A percentile compares a stretch with the other conserved stretches of the same genome.
These are phyloP conservation scores for Sminthurinus aureus DNA, from an alignment of 2,888 invertebrate species.

Conservation along the genomic window DNA sequence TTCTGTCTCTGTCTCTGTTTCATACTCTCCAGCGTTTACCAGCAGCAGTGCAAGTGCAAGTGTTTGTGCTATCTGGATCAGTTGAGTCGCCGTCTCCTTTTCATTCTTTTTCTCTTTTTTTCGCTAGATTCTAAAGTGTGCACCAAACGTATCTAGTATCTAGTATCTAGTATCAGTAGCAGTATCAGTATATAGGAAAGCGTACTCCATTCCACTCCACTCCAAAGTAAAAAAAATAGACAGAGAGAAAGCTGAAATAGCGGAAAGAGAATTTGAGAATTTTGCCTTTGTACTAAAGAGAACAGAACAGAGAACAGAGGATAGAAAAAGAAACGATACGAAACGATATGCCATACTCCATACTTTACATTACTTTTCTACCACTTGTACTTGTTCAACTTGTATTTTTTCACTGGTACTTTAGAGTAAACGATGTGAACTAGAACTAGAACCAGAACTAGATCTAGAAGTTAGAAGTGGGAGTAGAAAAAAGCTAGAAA, in stretches of 20 bases:
- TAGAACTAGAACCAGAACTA: too few species aligned
- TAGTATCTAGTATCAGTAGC: background rate
- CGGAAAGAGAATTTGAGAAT: background rate
- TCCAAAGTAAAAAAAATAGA: background rate
- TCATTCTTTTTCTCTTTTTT: background rate
- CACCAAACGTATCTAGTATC: background rate
- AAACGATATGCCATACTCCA: too few species aligned
- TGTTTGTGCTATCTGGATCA: conserved; percentile 25
- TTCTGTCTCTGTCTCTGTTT: too few species aligned
- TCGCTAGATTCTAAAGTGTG: background rate
- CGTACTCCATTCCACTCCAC: background rate
- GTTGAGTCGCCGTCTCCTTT: background rate
- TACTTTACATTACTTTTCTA: too few species aligned
- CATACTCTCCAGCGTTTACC: too few species aligned
- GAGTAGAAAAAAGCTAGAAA: too few species aligned
- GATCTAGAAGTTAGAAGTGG: too few species aligned
- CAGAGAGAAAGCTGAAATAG: background rate
- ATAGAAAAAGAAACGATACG: background rate
- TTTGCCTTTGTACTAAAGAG: background rate
- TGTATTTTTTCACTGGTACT: too few species aligned
- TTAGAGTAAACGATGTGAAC: too few species aligned
- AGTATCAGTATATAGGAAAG: too few species aligned
- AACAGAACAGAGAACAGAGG: background rate
- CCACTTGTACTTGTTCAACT: too few species aligned
- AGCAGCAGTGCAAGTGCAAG: too few species aligned